These are phyloP conservation scores for Daphoenositta chrysoptera DNA, from an alignment of 2,113 vertebrate genomes.

Conservation along the genomic window DNA sequence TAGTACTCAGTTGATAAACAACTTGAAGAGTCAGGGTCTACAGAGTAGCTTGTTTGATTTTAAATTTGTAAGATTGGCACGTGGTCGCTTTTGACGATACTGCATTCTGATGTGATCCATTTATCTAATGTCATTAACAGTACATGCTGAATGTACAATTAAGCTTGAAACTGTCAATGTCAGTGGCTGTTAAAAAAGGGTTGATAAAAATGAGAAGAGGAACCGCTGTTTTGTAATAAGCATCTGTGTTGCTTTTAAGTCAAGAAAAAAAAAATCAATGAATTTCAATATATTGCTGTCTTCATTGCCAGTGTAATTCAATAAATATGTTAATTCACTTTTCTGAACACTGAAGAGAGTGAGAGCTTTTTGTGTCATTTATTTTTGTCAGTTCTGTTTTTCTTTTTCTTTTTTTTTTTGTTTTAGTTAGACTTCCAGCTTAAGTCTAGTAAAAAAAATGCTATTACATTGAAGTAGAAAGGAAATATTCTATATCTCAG, in stretches of 20 bases:
- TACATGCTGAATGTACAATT: slow-evolving; percentile 69
- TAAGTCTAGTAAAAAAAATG: slow-evolving; percentile 13
- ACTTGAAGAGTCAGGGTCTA: slow-evolving; percentile 66
- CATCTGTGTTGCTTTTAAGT: slow-evolving; percentile 72
- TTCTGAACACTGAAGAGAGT: slow-evolving; percentile 45
- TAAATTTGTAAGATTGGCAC: slow-evolving; percentile 68
- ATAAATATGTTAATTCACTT: slow-evolving; percentile 71
- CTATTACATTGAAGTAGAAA: not conserved
- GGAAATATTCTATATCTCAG: not conserved
- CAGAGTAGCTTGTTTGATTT: slow-evolving; percentile 67
- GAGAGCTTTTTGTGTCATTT: slow-evolving; percentile 56
- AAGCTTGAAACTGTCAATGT: slow-evolving; percentile 68
- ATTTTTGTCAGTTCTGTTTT: slow-evolving; percentile 22
- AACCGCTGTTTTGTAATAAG: slow-evolving; percentile 64
- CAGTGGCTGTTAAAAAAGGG: slow-evolving; percentile 54
- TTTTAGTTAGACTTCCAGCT: slow-evolving; percentile 29
- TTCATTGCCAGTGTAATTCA: slow-evolving; percentile 70
- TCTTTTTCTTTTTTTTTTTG: not conserved
- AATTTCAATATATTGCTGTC: slow-evolving; percentile 69
- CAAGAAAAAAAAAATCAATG: slow-evolving; percentile 64
- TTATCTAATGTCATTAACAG: slow-evolving; percentile 72
- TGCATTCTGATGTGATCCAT: slow-evolving; percentile 65
- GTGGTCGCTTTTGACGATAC: slow-evolving; percentile 60
- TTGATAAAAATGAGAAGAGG: slow-evolving; percentile 63
- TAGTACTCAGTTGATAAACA: slow-evolving; percentile 71